Evolutionary conservation across 2,888 invertebrate genomes (phyloP), one percentile per base, ranked within the genome.

Genomic region (Carterocephalus palaemon): DNA sequence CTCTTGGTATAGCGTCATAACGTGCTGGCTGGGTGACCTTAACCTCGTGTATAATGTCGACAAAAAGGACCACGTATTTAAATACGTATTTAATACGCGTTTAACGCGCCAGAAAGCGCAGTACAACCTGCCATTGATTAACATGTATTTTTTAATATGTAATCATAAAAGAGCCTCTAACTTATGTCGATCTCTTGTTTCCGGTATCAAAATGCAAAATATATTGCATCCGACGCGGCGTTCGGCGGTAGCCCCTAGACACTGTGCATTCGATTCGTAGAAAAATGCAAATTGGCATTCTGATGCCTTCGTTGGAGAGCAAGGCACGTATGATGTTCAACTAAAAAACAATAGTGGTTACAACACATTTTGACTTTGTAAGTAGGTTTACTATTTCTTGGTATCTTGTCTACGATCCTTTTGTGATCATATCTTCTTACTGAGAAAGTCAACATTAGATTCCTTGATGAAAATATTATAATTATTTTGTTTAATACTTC

Each of bases 231-330:
- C 54, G 53, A 54, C 52, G 48, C 52, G 50, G 46, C 49, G 48
- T 48, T 40, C 40, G 52, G 43, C 52, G 51, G 50, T 31, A n/a
- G n/a, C n/a, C n/a, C n/a, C n/a, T n/a, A n/a, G n/a, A 40, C 50
- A 49, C 57, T 54, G 43, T 54, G 53, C 49, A 45, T 50, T 49
- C 50, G 37, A 46, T 58, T 59, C 53, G 47, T 52, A 54, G 53
- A 51, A 57, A 54, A 51, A 51, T 38, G 42, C 49, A 53, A 45
- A 53, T 56, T 53, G 47, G 51, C 54, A 60, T 58, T 48, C 53
- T 51, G 53, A 55, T 50, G 39, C 40, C 32, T 38, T 40, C 36
- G 42, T 55, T 55, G 32, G 40, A 37, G 42, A 28, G 31, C 59
- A n/a, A 33, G 22, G 51, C 59, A 57, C 58, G 59, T 58, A 55